Base-by-base conservation (phyloP, 2,113 vertebrate genomes). In the Aspidoscelis tigris region DNA sequence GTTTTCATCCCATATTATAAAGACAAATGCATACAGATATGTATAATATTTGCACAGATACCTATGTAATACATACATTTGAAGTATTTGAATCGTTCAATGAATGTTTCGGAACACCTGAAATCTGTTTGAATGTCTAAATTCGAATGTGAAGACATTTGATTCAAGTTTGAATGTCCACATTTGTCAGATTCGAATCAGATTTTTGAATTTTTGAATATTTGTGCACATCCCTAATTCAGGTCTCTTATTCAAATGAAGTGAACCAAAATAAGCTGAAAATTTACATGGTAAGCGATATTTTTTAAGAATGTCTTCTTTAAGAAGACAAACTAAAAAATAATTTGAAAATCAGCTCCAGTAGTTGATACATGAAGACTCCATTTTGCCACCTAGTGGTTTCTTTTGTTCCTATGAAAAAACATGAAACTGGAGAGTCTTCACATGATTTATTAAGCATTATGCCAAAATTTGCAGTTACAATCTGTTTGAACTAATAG, bases 311-410 rank as follows among this genome's bases (percentile, higher is more conserved):
- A 65, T 33, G 33, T 33, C 33, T 33, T 33, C 33, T 33, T 26
- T 26, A 75, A 73, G 70, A 58, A 58, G 44, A 41, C 66, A 4
- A 39, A 78, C 68, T 61, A n/a, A 69, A 87, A 84, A 76, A 2
- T 10, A 2, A 3, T 2, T 79, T 24, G 81, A 80, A 72, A 82
- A 2, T 1, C 3, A 16, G 43, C 0, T 33, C 3, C 1, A 0
- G 26, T 5, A 39, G 53, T 81, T 1, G 0, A 43, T 26, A 66
- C 88, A 86, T 61, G 69, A 66, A 94, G 95, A 92, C 90, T 65
- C 86, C 64, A 76, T 76, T 93, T 91, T 95, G 95, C 94, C 96
- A 95, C 89, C 96, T 96, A 90, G 94, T 92, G 95, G 94, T 91
- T 66, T 0, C 24, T 50, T 41, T 71, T 53, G 39, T 73, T 64